Conservation (phyloP, 2,888 invertebrate genomes). For the Drosophila anomelani region DNA sequence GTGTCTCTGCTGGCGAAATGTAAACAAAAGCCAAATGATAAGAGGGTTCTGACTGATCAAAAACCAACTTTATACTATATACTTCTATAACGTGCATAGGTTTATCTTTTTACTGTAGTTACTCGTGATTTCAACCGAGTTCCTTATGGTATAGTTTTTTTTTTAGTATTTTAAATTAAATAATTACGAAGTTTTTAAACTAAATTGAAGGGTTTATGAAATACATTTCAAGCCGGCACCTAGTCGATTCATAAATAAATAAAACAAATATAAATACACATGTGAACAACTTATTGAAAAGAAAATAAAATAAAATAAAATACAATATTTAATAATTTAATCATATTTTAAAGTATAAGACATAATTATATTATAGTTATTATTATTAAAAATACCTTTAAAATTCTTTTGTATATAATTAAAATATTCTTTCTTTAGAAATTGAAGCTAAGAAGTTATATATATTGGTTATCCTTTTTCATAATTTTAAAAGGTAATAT, state of each 20-base stretch:
- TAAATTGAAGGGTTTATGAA: not conserved
- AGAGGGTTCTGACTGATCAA: slow-evolving; percentile 36
- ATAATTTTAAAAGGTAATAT: not conserved
- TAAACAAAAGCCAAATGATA: slow-evolving; percentile 59
- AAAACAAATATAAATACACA: not conserved
- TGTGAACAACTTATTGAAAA: not conserved
- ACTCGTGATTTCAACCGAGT: not conserved
- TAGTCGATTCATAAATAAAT: too few relatives aligned
- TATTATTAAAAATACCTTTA: not conserved
- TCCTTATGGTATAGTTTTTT: slow-evolving; percentile 7
- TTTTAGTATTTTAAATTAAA: too few relatives aligned
- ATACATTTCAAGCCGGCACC: not conserved
- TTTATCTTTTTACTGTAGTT: slow-evolving; percentile 11
- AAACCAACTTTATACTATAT: slow-evolving; percentile 16
- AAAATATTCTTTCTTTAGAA: too few relatives aligned
- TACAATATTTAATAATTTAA: too few relatives aligned
- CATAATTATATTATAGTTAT: too few relatives aligned
- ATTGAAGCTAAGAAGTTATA: not conserved
- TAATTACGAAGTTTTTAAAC: too few relatives aligned
- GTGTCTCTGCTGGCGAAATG: slow-evolving; percentile 42
- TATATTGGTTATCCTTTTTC: accelerated
- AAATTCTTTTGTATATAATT: not conserved
- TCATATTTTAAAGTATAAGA: too few relatives aligned
- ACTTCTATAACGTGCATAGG: not conserved
- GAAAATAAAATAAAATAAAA: too few relatives aligned